Percentiles rank a stretch among this genome's conserved stretches.
Conservation (phyloP, 1,140 invertebrate genomes). For the Lysiphlebus fabarum region DNA sequence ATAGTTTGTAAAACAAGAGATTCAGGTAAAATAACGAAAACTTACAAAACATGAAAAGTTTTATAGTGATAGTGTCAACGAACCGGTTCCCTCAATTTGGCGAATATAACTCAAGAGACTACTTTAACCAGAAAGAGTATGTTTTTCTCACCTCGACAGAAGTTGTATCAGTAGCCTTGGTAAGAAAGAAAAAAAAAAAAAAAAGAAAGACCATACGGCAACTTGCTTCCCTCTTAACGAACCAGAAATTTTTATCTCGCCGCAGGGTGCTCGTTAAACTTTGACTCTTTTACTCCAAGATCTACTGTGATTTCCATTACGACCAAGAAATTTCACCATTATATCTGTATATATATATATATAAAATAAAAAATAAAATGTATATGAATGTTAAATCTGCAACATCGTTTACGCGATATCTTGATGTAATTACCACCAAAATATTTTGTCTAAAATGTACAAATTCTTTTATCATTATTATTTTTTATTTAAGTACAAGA, state of each 20-base stretch:
- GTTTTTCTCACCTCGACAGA: constrained; percentile 21
- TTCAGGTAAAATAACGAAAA: too few relatives aligned
- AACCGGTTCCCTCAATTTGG: constrained; percentile 21
- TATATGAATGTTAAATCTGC: background rate
- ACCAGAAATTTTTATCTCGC: constrained; percentile 25
- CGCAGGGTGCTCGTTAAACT: constrained; percentile 25
- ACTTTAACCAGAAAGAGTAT: background rate
- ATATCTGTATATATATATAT: background rate
- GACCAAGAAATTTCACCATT: constrained; percentile 17
- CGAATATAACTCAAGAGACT: constrained; percentile 15
- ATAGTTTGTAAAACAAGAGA: background rate
- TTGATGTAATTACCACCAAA: constrained; percentile 13
- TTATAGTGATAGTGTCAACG: constrained; percentile 17
- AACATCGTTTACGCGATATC: constrained; percentile 11
- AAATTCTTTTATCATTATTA: too few relatives aligned
- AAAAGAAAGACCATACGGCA: too few relatives aligned
- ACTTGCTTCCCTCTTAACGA: constrained; percentile 17
- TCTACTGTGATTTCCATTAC: constrained; percentile 20
- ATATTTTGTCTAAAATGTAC: background rate
- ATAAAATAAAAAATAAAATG: constrained; percentile 7
- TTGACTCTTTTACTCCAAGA: constrained; percentile 14
- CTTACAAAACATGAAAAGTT: background rate
- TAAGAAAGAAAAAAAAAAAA: too few relatives aligned
- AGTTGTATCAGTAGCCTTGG: too few relatives aligned
- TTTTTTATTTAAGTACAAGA: constrained; percentile 6